Base-by-base conservation (phyloP, 2,888 invertebrate species). In the Drosophila colorata region DNA sequence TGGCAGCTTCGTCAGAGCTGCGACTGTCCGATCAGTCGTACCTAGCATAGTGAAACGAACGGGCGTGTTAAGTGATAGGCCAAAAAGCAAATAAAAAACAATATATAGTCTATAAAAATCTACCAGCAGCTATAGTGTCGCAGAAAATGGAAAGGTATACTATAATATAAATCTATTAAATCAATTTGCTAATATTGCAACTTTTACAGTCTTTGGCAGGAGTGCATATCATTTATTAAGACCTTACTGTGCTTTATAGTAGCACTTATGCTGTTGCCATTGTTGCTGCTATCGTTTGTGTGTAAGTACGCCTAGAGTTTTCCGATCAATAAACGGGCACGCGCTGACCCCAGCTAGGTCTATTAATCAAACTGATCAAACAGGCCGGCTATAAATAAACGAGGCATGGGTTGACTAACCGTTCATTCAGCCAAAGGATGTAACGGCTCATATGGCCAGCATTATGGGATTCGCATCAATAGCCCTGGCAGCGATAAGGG, bases 211-310 rank as follows among this genome's bases (percentile, higher is more conserved):
- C 77, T 91, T 47, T 80, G 91, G 74, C 88, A 86, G 73, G 89
- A 90, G 80, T 70, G 87, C 16, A 77, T 85, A 56, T 90, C 89
- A 7, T 83, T 92, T 55, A 61, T 90, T 25, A 92, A 92, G 84
- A 88, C 92, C 13, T 63, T 90, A 40, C 37, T 88, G 33, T 92
- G 89, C 59, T 92, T 92, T 68, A 48, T 89, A 46, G 78, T 90
- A 28, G 91, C 91, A 16, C 77, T 91, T 56, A 81, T 89, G 57
- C 46, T 92, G 61, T 31, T 91, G 55, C 92, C 92, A 44, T 46
- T 91, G 51, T 72, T 91, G 43, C 52, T 91, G 20, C 55, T 91
- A 55, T 90, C 91, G 48, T 92, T 91, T 69, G 57, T 92, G 31
- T 91, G 92, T 92, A 89, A 92, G 92, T 92, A 84, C 0, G 9